phyloP scores from a whole-genome alignment of 1,140 invertebrate species.

The Nylanderia fulva region DNA sequence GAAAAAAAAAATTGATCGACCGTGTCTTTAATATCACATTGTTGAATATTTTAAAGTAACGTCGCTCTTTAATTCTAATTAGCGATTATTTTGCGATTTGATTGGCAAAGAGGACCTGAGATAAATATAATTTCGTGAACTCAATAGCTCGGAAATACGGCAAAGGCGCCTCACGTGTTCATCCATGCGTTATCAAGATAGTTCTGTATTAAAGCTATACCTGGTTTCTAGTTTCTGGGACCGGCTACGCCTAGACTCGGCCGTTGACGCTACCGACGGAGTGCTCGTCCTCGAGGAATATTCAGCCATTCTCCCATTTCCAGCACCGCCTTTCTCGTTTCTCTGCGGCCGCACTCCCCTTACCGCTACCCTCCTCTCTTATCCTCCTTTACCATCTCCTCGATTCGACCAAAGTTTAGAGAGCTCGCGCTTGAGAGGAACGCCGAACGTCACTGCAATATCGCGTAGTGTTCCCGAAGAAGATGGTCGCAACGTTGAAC shows the following conservation, averaged over 20 bases:
- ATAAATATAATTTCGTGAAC: conserved; percentile 58
- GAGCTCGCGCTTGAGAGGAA: conserved; percentile 77
- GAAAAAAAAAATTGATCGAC: neutral
- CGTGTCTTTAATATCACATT: neutral
- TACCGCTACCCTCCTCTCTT: conserved; percentile 40
- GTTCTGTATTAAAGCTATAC: conserved; percentile 80
- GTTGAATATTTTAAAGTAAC: neutral
- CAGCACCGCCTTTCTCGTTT: conserved; percentile 72
- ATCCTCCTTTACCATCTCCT: conserved; percentile 72
- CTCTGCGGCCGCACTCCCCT: conserved; percentile 65
- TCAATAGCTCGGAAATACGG: conserved; percentile 21
- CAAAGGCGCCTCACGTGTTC: conserved; percentile 49
- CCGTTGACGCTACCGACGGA: conserved; percentile 65
- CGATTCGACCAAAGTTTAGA: conserved; percentile 78
- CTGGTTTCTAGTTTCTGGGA: conserved; percentile 74
- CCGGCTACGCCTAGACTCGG: conserved; percentile 76
- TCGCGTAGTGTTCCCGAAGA: conserved; percentile 79
- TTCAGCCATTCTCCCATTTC: conserved; percentile 77
- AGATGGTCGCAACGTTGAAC: conserved; percentile 77
- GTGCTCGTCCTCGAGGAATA: conserved; percentile 79
- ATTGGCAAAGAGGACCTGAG: neutral
- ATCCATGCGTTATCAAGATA: conserved; percentile 73
- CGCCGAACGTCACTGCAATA: conserved; percentile 79
- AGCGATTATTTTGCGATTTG: neutral
- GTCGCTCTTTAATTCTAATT: conserved; percentile 16